A percentile compares a stretch with the other conserved stretches of the same genome.
Evolutionary conservation across 1,140 invertebrate genomes (phyloP).

Genomic region (Lysiphlebus fabarum): DNA sequence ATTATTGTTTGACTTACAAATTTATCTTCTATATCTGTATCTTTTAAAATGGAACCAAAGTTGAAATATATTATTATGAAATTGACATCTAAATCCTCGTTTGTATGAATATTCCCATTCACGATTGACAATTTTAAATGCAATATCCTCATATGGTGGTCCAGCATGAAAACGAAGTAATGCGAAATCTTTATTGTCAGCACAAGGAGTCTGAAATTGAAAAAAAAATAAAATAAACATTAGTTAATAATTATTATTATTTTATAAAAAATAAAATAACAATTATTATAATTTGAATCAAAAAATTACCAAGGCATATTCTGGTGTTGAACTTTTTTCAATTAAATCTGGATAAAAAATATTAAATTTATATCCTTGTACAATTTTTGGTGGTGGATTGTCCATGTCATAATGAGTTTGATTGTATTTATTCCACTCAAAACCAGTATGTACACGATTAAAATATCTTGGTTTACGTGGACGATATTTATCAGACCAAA

Average conservation of each 20-base stretch:
- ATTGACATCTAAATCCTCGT: slow-evolving; percentile 95
- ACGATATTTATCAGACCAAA: slow-evolving; percentile 98
- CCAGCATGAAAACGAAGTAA: slow-evolving; percentile 93
- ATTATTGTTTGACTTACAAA: too few relatives aligned
- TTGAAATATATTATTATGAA: slow-evolving; percentile 99
- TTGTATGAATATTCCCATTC: slow-evolving; percentile 99
- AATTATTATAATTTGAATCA: not conserved
- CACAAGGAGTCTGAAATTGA: slow-evolving; percentile 76
- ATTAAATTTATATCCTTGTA: slow-evolving; percentile 99
- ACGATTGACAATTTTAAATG: slow-evolving; percentile 98
- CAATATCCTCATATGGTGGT: slow-evolving; percentile 99
- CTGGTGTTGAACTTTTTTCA: slow-evolving; percentile 89
- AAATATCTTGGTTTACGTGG: slow-evolving; percentile 97
- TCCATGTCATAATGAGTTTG: slow-evolving; percentile 99
- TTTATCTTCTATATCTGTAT: slow-evolving; percentile 90
- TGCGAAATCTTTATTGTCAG: slow-evolving; percentile 93
- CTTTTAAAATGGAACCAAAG: slow-evolving; percentile 99
- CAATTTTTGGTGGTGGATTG: slow-evolving; percentile 99
- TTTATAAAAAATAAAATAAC: not conserved
- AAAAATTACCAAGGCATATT: slow-evolving; percentile 78
- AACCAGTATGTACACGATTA: slow-evolving; percentile 93
- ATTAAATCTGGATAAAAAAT: slow-evolving; percentile 99
- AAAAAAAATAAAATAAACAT: slow-evolving; percentile 24
- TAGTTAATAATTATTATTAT: slow-evolving; percentile 15
- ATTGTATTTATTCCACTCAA: slow-evolving; percentile 99